phyloP scores from a whole-genome alignment of 1,140 invertebrate genomes.

The Drosophila lini region DNA sequence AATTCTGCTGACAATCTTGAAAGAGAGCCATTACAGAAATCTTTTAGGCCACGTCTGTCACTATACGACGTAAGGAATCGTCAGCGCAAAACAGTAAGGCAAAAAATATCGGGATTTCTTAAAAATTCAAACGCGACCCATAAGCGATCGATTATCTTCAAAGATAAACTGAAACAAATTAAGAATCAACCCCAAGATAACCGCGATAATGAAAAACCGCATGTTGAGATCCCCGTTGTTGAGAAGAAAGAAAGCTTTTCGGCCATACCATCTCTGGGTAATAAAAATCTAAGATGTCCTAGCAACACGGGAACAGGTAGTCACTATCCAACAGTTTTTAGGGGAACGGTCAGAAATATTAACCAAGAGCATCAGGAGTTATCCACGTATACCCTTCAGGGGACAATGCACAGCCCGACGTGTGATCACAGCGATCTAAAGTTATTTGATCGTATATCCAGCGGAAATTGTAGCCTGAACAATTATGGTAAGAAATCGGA shows the following conservation, averaged over 20 bases:
- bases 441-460: slow-evolving; percentile 10
- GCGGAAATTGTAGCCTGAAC: slow-evolving; percentile 14
- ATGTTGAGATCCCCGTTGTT: too few species aligned
- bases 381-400: neutral
- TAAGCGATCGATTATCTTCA: neutral
- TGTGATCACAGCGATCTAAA: neutral
- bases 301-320: neutral
- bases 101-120: slow-evolving; percentile 33
- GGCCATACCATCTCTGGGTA: neutral
- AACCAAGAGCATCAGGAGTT: neutral
- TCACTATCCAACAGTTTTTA: slow-evolving; percentile 39
- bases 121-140: slow-evolving; percentile 23
- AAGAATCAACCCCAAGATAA: neutral
- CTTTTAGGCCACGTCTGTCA: neutral
- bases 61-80: neutral
- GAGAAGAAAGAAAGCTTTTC: neutral
- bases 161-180: neutral
- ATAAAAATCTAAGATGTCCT: neutral
- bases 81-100: slow-evolving; percentile 2
- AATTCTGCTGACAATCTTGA: neutral
- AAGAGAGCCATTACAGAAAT: neutral
- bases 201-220: neutral
- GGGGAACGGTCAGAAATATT: neutral
- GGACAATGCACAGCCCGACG: slow-evolving; percentile 8
- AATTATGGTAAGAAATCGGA: neutral